Evolutionary conservation across 2,797 vertebrate genomes (phyloP).

Genomic region (Enoplosus armatus): DNA sequence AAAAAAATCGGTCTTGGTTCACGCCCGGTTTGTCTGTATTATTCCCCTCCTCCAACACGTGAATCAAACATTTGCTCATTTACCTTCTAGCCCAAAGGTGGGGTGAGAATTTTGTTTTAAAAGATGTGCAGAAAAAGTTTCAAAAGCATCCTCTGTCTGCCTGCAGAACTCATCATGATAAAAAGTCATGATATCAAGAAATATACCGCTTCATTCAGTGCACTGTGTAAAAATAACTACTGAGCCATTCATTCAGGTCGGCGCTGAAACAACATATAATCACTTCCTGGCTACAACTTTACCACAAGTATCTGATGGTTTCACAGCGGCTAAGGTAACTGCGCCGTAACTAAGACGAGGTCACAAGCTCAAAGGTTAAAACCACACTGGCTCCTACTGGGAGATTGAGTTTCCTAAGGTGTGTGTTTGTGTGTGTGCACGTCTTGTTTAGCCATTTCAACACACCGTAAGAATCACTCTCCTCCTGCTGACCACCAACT

Average conservation of each 20-base stretch:
- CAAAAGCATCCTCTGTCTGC: background rate
- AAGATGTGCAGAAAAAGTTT: background rate
- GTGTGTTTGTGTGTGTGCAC: conserved; percentile 44
- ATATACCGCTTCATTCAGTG: background rate
- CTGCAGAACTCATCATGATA: background rate
- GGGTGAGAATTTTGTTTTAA: background rate
- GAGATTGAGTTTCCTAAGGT: conserved; percentile 82
- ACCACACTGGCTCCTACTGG: conserved; percentile 83
- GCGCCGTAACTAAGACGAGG: conserved; percentile 79
- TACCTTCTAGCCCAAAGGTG: background rate
- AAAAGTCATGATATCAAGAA: background rate
- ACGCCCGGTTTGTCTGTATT: background rate
- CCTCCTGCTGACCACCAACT: conserved; percentile 67
- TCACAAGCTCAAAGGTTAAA: conserved; percentile 84
- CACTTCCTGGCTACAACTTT: conserved; percentile 62
- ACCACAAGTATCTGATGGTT: conserved; percentile 78
- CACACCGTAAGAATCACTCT: conserved; percentile 62
- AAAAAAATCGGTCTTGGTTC: background rate
- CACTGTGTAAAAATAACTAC: background rate
- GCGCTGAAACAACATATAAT: conserved; percentile 42
- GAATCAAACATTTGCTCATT: background rate
- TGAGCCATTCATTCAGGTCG: conserved; percentile 18
- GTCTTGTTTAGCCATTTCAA: conserved; percentile 51
- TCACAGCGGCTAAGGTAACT: conserved; percentile 67
- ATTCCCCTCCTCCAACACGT: background rate